Percentiles rank a stretch among this genome's conserved stretches.
Evolutionary conservation across 2,888 invertebrate genomes (phyloP).

Genomic region (Drosophila silvestris): DNA sequence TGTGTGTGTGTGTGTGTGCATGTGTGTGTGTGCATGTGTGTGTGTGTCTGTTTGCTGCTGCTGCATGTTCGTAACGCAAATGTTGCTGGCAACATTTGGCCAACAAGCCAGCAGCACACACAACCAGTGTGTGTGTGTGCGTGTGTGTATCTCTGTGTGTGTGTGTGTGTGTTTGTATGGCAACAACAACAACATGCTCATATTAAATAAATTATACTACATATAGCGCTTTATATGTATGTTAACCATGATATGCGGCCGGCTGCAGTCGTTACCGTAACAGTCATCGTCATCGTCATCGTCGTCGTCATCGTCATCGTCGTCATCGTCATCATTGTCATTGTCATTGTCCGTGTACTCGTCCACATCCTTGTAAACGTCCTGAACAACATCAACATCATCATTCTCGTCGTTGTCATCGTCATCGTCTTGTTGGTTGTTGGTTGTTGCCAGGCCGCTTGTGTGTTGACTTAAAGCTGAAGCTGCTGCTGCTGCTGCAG

Average conservation of each 20-base stretch:
- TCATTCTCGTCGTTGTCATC: neutral
- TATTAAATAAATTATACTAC: conserved; percentile 38
- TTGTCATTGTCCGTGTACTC: too few relatives aligned
- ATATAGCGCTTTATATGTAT: conserved; percentile 42
- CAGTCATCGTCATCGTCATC: neutral
- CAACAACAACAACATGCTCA: conserved; percentile 51
- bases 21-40: neutral
- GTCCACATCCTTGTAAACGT: too few relatives aligned
- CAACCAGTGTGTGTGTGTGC: conserved; percentile 3
- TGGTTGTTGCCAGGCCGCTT: conserved; percentile 15
- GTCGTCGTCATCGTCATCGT: neutral
- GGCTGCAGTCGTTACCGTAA: conserved; percentile 23
- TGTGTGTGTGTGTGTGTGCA: neutral
- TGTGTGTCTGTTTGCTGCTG: conserved; percentile 19
- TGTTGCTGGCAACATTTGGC: conserved; percentile 28
- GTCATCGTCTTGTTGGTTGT: neutral
- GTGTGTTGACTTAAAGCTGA: conserved; percentile 15
- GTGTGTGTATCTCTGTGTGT: conserved; percentile 19
- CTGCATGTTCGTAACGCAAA: conserved; percentile 23
- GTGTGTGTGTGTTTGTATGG: conserved; percentile 25
- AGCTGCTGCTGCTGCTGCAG: conserved; percentile 12
- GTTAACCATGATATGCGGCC: conserved; percentile 53
- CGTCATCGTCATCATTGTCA: neutral
- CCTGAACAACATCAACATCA: neutral
- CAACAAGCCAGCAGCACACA: conserved; percentile 33